Percentiles rank a stretch among this genome's conserved stretches.
Conservation (phyloP, 2,797 vertebrate genomes). For the Alcedo quadribrachys region DNA sequence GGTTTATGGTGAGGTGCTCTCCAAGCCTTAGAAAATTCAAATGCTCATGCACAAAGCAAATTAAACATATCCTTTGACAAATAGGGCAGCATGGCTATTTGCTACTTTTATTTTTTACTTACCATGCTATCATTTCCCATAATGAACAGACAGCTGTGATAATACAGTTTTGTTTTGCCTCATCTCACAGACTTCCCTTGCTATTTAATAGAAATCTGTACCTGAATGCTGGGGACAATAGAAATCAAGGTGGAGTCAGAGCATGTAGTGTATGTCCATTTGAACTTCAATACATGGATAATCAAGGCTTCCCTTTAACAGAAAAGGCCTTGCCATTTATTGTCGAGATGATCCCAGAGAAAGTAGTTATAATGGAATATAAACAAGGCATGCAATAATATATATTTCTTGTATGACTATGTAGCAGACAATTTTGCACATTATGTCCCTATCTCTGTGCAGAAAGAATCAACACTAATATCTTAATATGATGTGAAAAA, state of each 20-base stretch:
- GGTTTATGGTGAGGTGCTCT: conserved; percentile 13
- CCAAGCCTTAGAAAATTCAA: conserved; percentile 26
- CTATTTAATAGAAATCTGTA: too few relatives aligned
- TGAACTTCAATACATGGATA: background rate
- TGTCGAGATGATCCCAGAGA: background rate
- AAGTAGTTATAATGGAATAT: background rate
- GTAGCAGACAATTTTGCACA: too few relatives aligned
- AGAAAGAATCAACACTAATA: too few relatives aligned
- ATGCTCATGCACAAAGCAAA: background rate
- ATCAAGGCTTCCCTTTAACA: background rate
- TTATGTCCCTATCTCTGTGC: too few relatives aligned
- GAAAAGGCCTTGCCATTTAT: background rate
- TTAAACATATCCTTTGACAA: background rate
- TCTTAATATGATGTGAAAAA: too few relatives aligned
- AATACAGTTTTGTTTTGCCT: background rate
- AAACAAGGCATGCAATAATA: background rate
- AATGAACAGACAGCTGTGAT: background rate
- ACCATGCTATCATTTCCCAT: background rate
- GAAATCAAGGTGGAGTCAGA: too few relatives aligned
- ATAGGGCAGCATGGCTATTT: background rate
- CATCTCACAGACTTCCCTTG: background rate
- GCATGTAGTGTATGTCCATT: background rate
- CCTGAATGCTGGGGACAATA: too few relatives aligned
- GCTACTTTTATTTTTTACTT: background rate
- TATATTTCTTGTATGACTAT: background rate